phyloP scores from a whole-genome alignment of 2,113 vertebrate species.

The Tamias sibiricus region DNA sequence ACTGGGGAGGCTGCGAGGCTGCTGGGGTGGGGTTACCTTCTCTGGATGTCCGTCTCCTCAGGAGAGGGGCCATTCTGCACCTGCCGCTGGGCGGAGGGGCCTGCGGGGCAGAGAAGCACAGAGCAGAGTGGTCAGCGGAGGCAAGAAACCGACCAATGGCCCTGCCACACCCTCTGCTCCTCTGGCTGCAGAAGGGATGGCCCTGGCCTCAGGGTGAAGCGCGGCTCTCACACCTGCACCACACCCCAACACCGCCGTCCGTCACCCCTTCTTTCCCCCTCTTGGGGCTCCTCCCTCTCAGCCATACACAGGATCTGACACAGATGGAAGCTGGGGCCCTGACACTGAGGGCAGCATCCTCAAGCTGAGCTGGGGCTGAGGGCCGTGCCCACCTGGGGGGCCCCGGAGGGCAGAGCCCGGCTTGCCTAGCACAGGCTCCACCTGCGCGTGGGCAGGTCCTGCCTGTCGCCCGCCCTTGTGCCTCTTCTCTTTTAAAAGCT shows the following conservation, averaged over 20 bases:
- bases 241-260: accelerated
- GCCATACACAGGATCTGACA: not conserved
- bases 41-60: slow-evolving; percentile 95
- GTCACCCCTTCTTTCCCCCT: no score
- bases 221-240: accelerated
- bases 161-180: accelerated
- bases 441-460: no score
- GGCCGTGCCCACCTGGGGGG: no score
- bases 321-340: no score
- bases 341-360: accelerated
- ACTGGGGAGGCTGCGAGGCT: not conserved
- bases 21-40: slow-evolving; percentile 88
- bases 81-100: slow-evolving; percentile 95
- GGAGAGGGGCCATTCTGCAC: slow-evolving; percentile 95
- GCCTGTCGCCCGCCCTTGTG: no score
- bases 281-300: accelerated
- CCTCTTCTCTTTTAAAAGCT: no score
- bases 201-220: not conserved
- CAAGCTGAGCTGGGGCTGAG: no score
- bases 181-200: not conserved
- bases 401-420: no score
- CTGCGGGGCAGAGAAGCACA: slow-evolving; percentile 84
- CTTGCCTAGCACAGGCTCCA: no score
- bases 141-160: accelerated
- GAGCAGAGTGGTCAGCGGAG: slow-evolving; percentile 11